Conservation (phyloP, 2,113 vertebrate genomes). For the Paramisgurnus dabryanus region DNA sequence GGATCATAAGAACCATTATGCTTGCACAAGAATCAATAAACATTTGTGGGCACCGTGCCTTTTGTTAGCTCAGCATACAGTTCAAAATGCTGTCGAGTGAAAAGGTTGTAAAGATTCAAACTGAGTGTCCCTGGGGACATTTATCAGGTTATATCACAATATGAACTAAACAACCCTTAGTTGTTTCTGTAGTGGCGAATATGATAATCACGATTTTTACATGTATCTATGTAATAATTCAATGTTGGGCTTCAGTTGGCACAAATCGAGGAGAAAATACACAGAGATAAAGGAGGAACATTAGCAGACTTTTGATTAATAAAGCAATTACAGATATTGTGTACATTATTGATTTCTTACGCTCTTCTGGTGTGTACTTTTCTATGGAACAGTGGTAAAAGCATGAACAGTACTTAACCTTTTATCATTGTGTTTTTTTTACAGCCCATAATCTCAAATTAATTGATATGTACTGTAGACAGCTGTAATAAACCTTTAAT, state of each 20-base stretch:
- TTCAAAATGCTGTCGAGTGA: background rate
- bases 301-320: constrained; percentile 14
- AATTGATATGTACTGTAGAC: background rate
- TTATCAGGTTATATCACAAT: background rate
- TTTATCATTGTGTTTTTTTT: background rate
- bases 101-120: background rate
- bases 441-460: constrained; percentile 1
- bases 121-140: background rate
- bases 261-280: constrained; percentile 19
- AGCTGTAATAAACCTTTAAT: background rate
- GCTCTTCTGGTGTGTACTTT: constrained; percentile 5
- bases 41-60: constrained; percentile 7
- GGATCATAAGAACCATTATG: constrained; percentile 29
- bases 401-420: constrained; percentile 13
- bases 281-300: background rate
- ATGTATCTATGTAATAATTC: constrained; percentile 8
- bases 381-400: constrained; percentile 23
- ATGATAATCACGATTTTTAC: background rate
- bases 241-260: constrained; percentile 4
- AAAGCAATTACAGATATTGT: constrained; percentile 2
- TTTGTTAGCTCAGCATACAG: constrained; percentile 28
- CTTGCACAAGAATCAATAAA: constrained; percentile 26
- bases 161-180: background rate
- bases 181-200: background rate
- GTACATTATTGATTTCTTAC: constrained; percentile 13